A percentile compares a stretch with the other conserved stretches of the same genome.
Conservation (phyloP, 2,888 invertebrate genomes). For the Tridacna gigas region DNA sequence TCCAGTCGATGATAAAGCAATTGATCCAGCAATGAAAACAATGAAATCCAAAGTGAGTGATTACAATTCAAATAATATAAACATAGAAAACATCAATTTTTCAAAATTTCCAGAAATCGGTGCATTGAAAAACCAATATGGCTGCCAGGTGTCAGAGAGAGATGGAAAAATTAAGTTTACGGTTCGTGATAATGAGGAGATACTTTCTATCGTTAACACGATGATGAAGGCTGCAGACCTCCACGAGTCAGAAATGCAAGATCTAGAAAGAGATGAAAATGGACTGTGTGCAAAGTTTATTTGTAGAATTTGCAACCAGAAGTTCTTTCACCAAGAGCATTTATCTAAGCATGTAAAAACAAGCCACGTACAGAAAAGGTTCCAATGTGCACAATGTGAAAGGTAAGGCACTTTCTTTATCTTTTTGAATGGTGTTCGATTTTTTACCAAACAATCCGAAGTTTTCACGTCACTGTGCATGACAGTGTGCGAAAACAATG, state of each 20-base stretch:
- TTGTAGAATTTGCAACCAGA: slow-evolving; percentile 48
- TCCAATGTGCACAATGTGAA: slow-evolving; percentile 53
- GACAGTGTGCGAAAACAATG: too few relatives aligned
- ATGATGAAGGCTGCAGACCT: slow-evolving; percentile 6
- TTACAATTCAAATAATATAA: slow-evolving; percentile 44
- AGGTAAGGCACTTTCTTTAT: slow-evolving; percentile 19
- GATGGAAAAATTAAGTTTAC: slow-evolving; percentile 29
- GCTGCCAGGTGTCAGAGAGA: slow-evolving; percentile 12
- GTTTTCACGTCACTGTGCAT: too few relatives aligned
- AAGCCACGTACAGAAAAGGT: slow-evolving; percentile 47
- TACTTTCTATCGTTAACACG: slow-evolving; percentile 2
- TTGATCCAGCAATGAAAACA: not conserved
- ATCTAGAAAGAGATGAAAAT: slow-evolving; percentile 11
- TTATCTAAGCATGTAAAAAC: slow-evolving; percentile 54
- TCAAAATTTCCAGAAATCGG: slow-evolving; percentile 7
- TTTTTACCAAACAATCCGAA: too few relatives aligned
- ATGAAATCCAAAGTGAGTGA: slow-evolving; percentile 24
- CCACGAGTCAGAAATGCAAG: not conserved
- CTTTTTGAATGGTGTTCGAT: too few relatives aligned
- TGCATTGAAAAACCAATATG: slow-evolving; percentile 1
- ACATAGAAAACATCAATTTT: not conserved
- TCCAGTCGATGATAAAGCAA: not conserved
- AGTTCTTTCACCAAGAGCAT: slow-evolving; percentile 57
- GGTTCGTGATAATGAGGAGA: slow-evolving; percentile 55
- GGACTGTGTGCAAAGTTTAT: slow-evolving; percentile 29